These are phyloP conservation scores for Oxyura jamaicensis DNA, from an alignment of 2,113 vertebrate genomes.

Conservation along the genomic window DNA sequence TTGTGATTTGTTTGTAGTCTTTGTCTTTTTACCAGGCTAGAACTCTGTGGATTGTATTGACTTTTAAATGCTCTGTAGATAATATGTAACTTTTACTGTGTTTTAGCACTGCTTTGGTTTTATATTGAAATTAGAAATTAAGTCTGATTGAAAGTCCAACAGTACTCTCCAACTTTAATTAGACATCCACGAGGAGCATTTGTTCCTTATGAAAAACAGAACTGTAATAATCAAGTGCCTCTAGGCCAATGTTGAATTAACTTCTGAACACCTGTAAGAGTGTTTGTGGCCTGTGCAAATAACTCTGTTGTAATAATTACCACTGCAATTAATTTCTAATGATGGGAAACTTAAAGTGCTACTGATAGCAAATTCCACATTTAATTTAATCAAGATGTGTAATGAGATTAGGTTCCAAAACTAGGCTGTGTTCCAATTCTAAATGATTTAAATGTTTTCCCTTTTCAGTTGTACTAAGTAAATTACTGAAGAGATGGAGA, in stretches of 20 bases:
- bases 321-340: conserved; percentile 70
- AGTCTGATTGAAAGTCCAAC: neutral
- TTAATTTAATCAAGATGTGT: conserved; percentile 75
- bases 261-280: conserved; percentile 28
- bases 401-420: conserved; percentile 66
- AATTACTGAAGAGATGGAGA: conserved; percentile 25
- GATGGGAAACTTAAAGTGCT: conserved; percentile 46
- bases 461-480: conserved; percentile 11
- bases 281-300: conserved; percentile 52
- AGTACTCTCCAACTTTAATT: conserved; percentile 44
- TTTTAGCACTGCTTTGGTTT: conserved; percentile 54
- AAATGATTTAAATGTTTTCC: conserved; percentile 56
- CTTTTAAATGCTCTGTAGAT: conserved; percentile 43
- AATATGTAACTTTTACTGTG: conserved; percentile 18
- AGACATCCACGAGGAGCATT: neutral
- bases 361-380: conserved; percentile 44
- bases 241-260: conserved; percentile 49
- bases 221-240: conserved; percentile 70
- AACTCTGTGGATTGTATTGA: conserved; percentile 29
- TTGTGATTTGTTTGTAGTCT: conserved; percentile 60
- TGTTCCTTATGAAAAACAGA: conserved; percentile 22
- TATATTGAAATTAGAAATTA: conserved; percentile 8
- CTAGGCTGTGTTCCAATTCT: conserved; percentile 41
- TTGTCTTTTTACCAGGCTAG: conserved; percentile 69
- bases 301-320: conserved; percentile 54